Conservation (phyloP, 2,113 vertebrate species). For the Chascanopsetta lugubris region DNA sequence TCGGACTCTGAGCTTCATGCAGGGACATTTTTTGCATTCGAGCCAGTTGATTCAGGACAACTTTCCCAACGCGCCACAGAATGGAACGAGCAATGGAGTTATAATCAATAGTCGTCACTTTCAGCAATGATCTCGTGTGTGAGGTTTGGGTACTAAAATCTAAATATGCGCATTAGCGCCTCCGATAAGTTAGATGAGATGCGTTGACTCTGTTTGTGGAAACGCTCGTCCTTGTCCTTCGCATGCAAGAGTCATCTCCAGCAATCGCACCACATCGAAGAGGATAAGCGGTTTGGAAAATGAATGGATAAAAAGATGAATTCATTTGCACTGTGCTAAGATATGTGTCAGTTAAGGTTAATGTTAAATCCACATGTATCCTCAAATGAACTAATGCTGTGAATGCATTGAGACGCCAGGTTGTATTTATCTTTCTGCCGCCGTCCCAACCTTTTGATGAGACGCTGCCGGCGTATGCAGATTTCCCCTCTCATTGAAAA, state of each 20-base stretch:
- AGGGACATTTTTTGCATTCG: not conserved
- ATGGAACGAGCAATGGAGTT: not conserved
- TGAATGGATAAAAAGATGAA: not conserved
- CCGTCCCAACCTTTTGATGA: no score
- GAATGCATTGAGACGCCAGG: no score
- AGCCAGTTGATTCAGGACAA: not conserved
- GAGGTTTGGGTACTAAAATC: not conserved
- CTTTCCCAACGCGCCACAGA: not conserved
- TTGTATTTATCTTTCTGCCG: no score
- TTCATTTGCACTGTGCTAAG: not conserved
- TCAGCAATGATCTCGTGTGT: no score
- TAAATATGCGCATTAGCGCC: not conserved
- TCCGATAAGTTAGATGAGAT: not conserved
- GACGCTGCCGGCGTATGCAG: no score
- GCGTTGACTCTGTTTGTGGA: not conserved
- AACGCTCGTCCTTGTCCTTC: not conserved
- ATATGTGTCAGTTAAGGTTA: not conserved
- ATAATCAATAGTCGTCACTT: not conserved
- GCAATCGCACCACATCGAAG: not conserved
- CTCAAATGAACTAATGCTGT: no score
- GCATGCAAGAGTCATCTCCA: not conserved
- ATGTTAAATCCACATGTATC: not conserved
- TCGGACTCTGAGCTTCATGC: not conserved
- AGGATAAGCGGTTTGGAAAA: not conserved
- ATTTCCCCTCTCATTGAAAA: no score